A percentile compares a stretch with the other conserved stretches of the same genome.
Conservation (phyloP, 2,888 invertebrate genomes). For the Tetropium fuscum region DNA sequence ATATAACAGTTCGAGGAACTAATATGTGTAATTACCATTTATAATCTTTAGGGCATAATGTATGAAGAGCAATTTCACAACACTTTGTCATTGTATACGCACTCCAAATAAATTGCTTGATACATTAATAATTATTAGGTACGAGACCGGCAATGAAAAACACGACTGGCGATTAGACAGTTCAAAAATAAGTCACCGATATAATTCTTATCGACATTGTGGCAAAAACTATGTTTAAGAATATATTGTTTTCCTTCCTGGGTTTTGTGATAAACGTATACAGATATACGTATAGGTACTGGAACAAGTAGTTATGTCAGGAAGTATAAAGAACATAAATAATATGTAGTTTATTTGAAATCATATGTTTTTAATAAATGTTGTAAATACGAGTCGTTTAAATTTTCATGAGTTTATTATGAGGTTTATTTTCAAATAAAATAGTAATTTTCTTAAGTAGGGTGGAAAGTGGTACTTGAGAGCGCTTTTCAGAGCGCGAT, state of each 20-base stretch:
- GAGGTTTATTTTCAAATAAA: too few species aligned
- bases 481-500: too few species aligned
- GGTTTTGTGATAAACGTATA: too few species aligned
- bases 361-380: too few species aligned
- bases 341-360: too few species aligned
- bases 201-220: background rate
- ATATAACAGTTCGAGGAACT: conserved; percentile 3
- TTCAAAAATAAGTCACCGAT: background rate
- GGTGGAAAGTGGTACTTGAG: too few species aligned
- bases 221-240: conserved; percentile 1
- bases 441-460: too few species aligned
- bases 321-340: too few species aligned
- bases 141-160: background rate
- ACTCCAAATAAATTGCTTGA: background rate
- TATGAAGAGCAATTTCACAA: conserved; percentile 49
- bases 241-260: background rate
- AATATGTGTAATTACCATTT: conserved; percentile 21
- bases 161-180: background rate
- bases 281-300: too few species aligned
- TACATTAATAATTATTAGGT: background rate
- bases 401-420: too few species aligned
- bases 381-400: too few species aligned
- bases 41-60: conserved; percentile 29
- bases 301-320: too few species aligned
- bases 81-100: conserved; percentile 41